Evolutionary conservation across 2,797 vertebrate genomes (phyloP).

Genomic region (Sparus aurata): DNA sequence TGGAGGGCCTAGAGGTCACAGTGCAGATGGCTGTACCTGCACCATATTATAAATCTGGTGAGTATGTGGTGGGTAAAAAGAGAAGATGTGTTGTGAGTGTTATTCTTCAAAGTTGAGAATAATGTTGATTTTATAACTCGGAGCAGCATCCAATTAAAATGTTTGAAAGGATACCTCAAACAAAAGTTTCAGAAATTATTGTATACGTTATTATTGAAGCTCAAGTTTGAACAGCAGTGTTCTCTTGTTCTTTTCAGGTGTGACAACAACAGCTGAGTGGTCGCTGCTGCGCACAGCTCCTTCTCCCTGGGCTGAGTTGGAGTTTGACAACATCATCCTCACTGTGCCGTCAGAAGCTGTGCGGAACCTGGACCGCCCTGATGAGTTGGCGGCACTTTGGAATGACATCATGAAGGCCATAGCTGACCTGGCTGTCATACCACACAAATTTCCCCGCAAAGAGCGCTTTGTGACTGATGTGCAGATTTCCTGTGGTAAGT

Average conservation of each 20-base stretch:
- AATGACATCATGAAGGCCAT: slow-evolving; percentile 87
- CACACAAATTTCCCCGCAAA: slow-evolving; percentile 87
- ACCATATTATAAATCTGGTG: slow-evolving; percentile 92
- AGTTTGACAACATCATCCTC: slow-evolving; percentile 90
- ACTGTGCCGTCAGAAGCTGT: slow-evolving; percentile 86
- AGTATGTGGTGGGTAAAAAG: slow-evolving; percentile 38
- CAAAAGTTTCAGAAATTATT: not conserved
- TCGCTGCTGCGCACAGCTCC: slow-evolving; percentile 71
- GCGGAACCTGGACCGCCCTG: slow-evolving; percentile 79
- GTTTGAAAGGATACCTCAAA: not conserved
- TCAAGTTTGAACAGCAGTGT: not conserved
- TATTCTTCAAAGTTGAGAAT: too few relatives aligned
- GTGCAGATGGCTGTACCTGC: slow-evolving; percentile 87
- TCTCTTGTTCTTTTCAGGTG: slow-evolving; percentile 44
- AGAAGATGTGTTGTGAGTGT: too few relatives aligned
- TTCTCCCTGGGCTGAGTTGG: slow-evolving; percentile 92
- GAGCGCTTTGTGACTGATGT: slow-evolving; percentile 92
- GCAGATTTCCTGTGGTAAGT: slow-evolving; percentile 85
- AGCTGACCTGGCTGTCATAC: slow-evolving; percentile 84
- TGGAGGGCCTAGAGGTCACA: slow-evolving; percentile 74
- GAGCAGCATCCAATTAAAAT: not conserved
- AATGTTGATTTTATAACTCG: too few relatives aligned
- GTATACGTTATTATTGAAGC: not conserved
- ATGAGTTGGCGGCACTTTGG: slow-evolving; percentile 85
- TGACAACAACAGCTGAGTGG: slow-evolving; percentile 69